These are phyloP conservation scores for Drosophila grimshawi DNA, from an alignment of 1,140 invertebrate genomes.

Conservation along the genomic window DNA sequence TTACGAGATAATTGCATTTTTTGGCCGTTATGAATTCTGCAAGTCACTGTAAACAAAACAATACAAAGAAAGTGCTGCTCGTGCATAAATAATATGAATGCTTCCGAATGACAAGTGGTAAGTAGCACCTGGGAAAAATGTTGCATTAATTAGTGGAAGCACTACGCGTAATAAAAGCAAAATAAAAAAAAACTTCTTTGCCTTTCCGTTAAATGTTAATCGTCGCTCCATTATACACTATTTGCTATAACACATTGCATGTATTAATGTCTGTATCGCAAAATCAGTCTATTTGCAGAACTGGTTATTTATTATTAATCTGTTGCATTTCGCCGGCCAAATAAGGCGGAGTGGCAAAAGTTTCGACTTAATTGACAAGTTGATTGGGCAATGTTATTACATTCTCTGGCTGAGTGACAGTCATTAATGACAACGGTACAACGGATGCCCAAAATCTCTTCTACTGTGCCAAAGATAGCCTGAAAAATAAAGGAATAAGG, in stretches of 20 bases:
- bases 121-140: no score
- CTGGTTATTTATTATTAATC: neutral
- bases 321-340: neutral
- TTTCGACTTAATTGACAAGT: constrained; percentile 2
- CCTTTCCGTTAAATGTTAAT: neutral
- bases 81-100: no score
- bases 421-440: neutral
- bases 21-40: no score
- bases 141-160: no score
- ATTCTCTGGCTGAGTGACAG: neutral
- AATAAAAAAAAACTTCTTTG: neutral
- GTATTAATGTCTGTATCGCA: neutral
- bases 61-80: no score
- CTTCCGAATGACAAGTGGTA: no score
- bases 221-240: neutral
- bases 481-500: neutral
- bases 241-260: neutral
- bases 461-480: neutral
- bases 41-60: neutral
- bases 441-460: neutral
- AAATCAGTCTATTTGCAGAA: neutral
- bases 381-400: constrained; percentile 1
- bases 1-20: no score
- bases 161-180: neutral
- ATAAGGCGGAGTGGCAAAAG: neutral